Evolutionary conservation across 2,888 invertebrate species (phyloP).

Genomic region (Polymixis lichenea): DNA sequence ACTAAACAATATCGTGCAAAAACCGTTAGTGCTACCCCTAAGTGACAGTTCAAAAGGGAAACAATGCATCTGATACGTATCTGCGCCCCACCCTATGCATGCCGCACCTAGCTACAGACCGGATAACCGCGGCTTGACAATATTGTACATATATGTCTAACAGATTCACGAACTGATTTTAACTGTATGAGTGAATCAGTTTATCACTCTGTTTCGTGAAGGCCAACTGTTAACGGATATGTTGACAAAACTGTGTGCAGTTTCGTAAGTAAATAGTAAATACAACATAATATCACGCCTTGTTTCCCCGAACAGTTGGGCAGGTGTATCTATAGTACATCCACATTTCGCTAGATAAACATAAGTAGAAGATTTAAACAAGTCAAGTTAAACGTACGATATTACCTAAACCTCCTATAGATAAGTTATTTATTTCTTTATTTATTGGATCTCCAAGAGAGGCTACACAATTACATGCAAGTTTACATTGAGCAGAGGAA

Average conservation of each 20-base stretch:
- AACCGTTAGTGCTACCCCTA: slow-evolving; percentile 58
- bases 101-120: slow-evolving; percentile 39
- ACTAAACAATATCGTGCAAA: slow-evolving; percentile 35
- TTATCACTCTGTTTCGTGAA: neutral
- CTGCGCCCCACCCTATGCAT: slow-evolving; percentile 33
- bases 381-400: neutral
- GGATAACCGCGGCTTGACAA: slow-evolving; percentile 48
- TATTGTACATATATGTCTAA: neutral
- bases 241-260: neutral
- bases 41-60: slow-evolving; percentile 58
- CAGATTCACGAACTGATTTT: slow-evolving; percentile 24
- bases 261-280: too few species aligned
- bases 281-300: too few species aligned
- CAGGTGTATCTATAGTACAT: too few species aligned
- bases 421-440: too few species aligned
- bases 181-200: neutral
- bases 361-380: neutral
- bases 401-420: neutral
- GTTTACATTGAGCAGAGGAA: too few species aligned
- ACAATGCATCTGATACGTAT: slow-evolving; percentile 64
- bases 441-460: too few species aligned
- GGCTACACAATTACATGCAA: too few species aligned
- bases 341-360: too few species aligned
- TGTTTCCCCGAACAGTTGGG: too few species aligned
- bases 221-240: too few species aligned